Conservation (phyloP, 2,888 invertebrate genomes). For the Poecilus cupreus region DNA sequence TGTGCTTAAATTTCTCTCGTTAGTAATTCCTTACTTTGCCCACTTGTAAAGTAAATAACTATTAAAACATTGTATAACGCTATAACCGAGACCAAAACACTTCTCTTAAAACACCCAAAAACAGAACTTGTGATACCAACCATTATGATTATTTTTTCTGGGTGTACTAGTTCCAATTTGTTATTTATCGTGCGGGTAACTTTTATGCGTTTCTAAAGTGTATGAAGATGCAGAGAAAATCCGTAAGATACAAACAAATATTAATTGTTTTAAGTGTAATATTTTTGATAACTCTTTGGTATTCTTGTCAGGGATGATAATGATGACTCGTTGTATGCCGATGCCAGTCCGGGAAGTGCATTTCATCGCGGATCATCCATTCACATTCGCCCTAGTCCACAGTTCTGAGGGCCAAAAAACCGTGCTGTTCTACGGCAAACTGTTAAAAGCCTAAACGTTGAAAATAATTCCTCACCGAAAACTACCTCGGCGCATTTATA, state of each 20-base stretch:
- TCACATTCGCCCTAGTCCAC: constrained; percentile 69
- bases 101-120: too few species aligned
- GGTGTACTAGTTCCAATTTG: too few species aligned
- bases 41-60: too few species aligned
- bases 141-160: too few species aligned
- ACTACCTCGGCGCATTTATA: constrained; percentile 49
- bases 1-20: too few species aligned
- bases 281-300: not conserved
- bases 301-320: constrained; percentile 59
- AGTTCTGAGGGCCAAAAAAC: constrained; percentile 62
- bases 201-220: not conserved
- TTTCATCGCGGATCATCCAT: constrained; percentile 71
- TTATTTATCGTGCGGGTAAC: too few species aligned
- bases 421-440: constrained; percentile 60
- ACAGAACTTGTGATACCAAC: too few species aligned
- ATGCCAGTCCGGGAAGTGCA: constrained; percentile 63
- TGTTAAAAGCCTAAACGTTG: constrained; percentile 44
- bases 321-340: constrained; percentile 63
- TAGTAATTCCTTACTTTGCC: too few species aligned
- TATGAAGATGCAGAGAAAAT: constrained; percentile 5
- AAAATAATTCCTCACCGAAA: not conserved
- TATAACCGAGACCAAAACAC: too few species aligned
- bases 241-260: too few species aligned
- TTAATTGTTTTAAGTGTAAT: not conserved
- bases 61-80: too few species aligned